Conservation (phyloP, 2,888 invertebrate genomes). For the Cheilosia urbana region DNA sequence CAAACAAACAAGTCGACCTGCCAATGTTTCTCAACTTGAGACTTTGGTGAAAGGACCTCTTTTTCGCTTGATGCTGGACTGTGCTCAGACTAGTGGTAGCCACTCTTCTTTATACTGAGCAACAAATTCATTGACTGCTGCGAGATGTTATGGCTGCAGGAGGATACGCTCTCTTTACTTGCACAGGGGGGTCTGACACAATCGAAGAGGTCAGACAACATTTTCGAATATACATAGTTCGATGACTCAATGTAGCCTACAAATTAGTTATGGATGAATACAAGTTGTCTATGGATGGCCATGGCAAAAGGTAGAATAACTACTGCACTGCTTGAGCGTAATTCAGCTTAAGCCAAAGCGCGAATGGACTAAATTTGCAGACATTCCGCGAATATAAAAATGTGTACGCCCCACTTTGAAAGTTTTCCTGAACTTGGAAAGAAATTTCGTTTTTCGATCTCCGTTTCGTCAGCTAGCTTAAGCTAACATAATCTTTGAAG, state of each 20-base stretch:
- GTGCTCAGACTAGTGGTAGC: constrained; percentile 33
- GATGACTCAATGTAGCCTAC: background rate
- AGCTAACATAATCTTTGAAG: too few relatives aligned
- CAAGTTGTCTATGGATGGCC: background rate
- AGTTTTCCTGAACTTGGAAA: too few relatives aligned
- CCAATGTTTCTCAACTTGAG: constrained; percentile 32
- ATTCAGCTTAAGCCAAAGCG: too few relatives aligned
- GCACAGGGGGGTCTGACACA: constrained; percentile 18
- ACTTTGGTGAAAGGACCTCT: constrained; percentile 42
- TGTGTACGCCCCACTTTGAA: too few relatives aligned
- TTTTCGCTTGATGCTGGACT: constrained; percentile 42
- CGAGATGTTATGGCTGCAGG: background rate
- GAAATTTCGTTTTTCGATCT: too few relatives aligned
- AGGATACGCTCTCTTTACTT: background rate
- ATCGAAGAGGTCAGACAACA: background rate
- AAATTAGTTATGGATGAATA: background rate
- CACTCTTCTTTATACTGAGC: background rate
- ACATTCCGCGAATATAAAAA: too few relatives aligned
- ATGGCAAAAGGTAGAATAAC: too few relatives aligned
- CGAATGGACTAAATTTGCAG: too few relatives aligned
- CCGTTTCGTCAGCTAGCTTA: too few relatives aligned
- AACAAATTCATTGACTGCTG: constrained; percentile 46
- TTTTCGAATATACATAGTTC: too few relatives aligned
- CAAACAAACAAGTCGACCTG: constrained; percentile 45
- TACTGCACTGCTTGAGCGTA: too few relatives aligned